Percentiles rank a stretch among this genome's conserved stretches.
These are phyloP conservation scores for Aselliscus stoliczkanus DNA, from an alignment of 2,797 vertebrate species.

Conservation along the genomic window DNA sequence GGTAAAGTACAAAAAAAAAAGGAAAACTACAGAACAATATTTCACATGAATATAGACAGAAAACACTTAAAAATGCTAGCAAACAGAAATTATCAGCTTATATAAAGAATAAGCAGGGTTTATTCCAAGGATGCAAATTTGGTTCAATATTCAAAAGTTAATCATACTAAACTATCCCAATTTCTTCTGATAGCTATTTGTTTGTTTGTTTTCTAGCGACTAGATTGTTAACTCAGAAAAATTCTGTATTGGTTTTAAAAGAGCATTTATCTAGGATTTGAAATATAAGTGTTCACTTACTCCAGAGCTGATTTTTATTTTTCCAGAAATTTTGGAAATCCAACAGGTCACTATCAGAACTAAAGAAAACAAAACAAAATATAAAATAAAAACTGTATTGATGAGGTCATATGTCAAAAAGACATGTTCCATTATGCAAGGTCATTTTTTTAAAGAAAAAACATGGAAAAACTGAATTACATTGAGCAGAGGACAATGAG, in stretches of 20 bases:
- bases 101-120: neutral
- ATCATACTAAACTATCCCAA: neutral
- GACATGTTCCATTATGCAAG: neutral
- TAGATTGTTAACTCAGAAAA: neutral
- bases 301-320: neutral
- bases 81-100: neutral
- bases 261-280: neutral
- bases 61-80: neutral
- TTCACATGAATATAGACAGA: neutral
- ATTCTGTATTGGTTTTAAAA: neutral
- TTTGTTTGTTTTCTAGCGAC: neutral
- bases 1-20: neutral
- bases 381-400: neutral
- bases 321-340: neutral
- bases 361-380: neutral
- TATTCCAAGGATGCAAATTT: neutral
- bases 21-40: neutral
- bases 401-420: conserved; percentile 1
- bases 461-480: neutral
- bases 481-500: neutral
- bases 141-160: neutral
- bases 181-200: neutral
- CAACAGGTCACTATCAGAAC: neutral
- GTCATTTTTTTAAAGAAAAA: conserved; percentile 29
- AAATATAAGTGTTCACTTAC: neutral